Conservation (phyloP, 2,113 vertebrate genomes). For the Pterophyllum scalare region DNA sequence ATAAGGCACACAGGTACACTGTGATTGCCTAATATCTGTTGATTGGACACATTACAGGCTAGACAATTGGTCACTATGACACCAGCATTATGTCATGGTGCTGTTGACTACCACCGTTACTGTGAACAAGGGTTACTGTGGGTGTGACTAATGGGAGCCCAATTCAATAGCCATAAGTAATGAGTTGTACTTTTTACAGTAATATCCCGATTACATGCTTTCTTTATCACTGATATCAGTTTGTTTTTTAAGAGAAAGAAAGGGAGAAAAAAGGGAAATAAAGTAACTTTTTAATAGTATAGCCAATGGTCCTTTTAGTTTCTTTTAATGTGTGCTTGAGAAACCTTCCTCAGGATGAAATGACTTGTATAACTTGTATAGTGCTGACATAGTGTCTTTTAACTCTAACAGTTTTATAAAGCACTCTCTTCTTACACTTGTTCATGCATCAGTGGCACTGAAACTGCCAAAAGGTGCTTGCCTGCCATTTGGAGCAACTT, state of each 20-base stretch:
- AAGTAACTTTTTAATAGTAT: background rate
- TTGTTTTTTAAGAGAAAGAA: background rate
- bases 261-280: background rate
- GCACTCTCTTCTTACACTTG: background rate
- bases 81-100: background rate
- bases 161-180: background rate
- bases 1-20: conserved; percentile 34
- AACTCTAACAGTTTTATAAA: background rate
- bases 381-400: background rate
- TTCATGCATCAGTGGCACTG: background rate
- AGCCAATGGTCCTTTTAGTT: background rate
- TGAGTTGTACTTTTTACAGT: background rate
- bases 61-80: conserved; percentile 23
- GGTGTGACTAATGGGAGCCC: background rate
- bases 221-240: background rate
- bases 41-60: conserved; percentile 14
- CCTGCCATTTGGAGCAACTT: background rate
- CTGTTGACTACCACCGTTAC: background rate
- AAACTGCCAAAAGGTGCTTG: background rate
- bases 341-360: background rate
- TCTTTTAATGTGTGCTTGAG: background rate
- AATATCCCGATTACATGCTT: background rate
- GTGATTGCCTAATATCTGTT: conserved; percentile 23
- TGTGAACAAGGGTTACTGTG: background rate
- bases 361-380: background rate